phyloP scores from a whole-genome alignment of 2,113 vertebrate genomes.

The Bolborhynchus lineola region DNA sequence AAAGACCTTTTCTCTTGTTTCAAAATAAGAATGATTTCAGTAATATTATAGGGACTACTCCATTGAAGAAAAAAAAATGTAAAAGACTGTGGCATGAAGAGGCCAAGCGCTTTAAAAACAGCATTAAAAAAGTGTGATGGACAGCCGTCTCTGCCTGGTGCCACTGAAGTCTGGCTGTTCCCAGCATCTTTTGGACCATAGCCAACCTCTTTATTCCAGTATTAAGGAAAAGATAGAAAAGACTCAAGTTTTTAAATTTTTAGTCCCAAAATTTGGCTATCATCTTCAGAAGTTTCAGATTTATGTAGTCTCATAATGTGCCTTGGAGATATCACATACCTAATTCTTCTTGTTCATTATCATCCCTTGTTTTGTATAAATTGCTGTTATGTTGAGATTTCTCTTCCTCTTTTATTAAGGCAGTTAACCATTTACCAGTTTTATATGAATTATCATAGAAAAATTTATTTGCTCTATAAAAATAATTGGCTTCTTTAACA shows the following conservation, averaged over 20 bases:
- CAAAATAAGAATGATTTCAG: slow-evolving; percentile 17
- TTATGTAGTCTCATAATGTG: slow-evolving; percentile 40
- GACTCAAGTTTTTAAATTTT: slow-evolving; percentile 37
- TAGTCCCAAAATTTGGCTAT: slow-evolving; percentile 22
- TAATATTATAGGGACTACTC: not conserved
- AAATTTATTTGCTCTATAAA: slow-evolving; percentile 79
- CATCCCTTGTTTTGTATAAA: slow-evolving; percentile 74
- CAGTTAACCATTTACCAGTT: slow-evolving; percentile 74
- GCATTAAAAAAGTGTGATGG: not conserved
- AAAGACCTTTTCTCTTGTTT: slow-evolving; percentile 53
- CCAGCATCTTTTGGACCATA: not conserved
- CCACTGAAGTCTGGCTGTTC: slow-evolving; percentile 30
- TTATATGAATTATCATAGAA: slow-evolving; percentile 76
- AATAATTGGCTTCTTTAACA: slow-evolving; percentile 78
- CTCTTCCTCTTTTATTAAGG: slow-evolving; percentile 71
- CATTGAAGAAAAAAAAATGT: slow-evolving; percentile 15
- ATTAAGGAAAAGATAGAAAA: not conserved
- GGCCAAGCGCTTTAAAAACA: not conserved
- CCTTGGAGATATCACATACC: slow-evolving; percentile 44
- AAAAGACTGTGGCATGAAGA: not conserved
- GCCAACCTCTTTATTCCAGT: not conserved
- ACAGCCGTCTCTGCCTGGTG: not conserved
- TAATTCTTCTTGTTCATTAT: slow-evolving; percentile 62
- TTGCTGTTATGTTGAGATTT: slow-evolving; percentile 66
- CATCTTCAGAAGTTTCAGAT: slow-evolving; percentile 43